Conservation (phyloP, 1,140 invertebrate genomes). For the Varroa destructor region DNA sequence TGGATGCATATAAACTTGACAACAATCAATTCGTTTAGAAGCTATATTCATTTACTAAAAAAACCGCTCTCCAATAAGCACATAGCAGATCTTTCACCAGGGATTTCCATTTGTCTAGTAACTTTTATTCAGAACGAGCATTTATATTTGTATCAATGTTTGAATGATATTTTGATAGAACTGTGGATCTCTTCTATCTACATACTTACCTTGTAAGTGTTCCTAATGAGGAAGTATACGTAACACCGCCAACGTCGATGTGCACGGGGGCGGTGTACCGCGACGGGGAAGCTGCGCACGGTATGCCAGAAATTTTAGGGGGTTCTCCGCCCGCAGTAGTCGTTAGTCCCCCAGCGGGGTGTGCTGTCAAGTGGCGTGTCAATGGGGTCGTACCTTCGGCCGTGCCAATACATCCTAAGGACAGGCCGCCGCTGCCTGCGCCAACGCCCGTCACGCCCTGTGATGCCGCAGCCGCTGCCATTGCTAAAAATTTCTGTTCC, state of each 20-base stretch:
- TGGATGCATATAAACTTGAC: neutral
- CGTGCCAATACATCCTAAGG: constrained; percentile 10
- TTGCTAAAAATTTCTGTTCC: constrained; percentile 33
- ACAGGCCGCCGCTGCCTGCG: neutral
- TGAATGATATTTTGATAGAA: no score
- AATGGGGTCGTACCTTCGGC: no score
- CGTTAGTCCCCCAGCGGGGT: no score
- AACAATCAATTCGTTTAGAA: neutral
- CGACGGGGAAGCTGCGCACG: constrained; percentile 75
- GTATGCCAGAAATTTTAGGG: constrained; percentile 53
- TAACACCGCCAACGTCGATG: constrained; percentile 89
- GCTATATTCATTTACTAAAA: no score
- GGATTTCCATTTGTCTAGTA: no score
- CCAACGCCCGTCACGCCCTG: constrained; percentile 3
- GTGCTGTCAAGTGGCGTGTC: no score
- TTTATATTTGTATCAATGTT: no score
- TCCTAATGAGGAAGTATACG: constrained; percentile 87
- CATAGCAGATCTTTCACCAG: no score
- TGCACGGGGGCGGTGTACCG: constrained; percentile 87
- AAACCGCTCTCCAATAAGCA: no score
- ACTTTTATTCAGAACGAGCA: no score
- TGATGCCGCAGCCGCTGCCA: constrained; percentile 4
- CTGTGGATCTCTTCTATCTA: neutral
- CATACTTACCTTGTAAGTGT: constrained; percentile 76
- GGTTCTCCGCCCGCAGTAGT: constrained; percentile 44